Base-by-base conservation (phyloP, 1,140 invertebrate genomes). In the Lutraria rhynchaena region DNA sequence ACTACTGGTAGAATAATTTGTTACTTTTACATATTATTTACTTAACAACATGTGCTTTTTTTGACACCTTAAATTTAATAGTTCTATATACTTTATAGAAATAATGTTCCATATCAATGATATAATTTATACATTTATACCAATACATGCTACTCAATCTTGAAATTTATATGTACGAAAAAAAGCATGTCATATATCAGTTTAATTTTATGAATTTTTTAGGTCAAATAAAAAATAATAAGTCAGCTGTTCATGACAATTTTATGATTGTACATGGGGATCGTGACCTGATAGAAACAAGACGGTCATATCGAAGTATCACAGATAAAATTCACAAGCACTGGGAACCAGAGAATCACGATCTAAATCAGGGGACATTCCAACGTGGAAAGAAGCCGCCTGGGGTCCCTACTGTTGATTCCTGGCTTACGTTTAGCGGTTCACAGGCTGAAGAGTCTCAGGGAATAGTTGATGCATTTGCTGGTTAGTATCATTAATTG, bases 391-490 rank as follows among this genome's bases (percentile, higher is more conserved):
- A 85, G 53, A 85, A 84, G 57, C 83, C 84, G 22, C 85, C 87
- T 24, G 75, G 81, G n/a, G 82, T 85, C 19, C 82, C 86, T 11
- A 82, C 73, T 19, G 67, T 87, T 4, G 87, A 89, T 24, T 86
- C 85, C 49, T 91, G 90, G 90, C 83, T 91, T 24, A 91, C 87
- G 0, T 91, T 91, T 84, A 88, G 86, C 29, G 90, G 90, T 3
- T 82, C 82, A 61, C 82, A 85, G 33, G 85, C 83, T 7, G 84
- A 84, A 44, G 80, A 83, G 41, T 53, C 82, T 9, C 67, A 81
- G 11, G 90, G 90, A 0, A 83, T 91, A 27, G 83, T 91, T 24
- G 90, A 91, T 81, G 90, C 90, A 49, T 91, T 91, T 86, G 83
- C 90, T 58, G 84, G 90, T 91, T 81, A 86, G 87, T 5, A 41